Conservation (phyloP, 2,888 invertebrate genomes). For the Crossocerus cetratus region DNA sequence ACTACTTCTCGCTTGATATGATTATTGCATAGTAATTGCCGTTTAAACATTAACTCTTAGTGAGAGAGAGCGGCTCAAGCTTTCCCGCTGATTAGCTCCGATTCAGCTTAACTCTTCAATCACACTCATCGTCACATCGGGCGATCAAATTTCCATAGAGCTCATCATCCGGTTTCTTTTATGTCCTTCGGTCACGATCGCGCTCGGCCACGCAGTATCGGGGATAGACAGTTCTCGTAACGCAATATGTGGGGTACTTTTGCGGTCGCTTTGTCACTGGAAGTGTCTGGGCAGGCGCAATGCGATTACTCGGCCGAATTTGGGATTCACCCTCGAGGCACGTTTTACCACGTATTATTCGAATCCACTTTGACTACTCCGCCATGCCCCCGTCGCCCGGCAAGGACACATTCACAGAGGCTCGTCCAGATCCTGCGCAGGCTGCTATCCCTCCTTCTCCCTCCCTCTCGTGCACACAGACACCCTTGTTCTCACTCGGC, state of each 20-base stretch:
- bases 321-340: constrained; percentile 74
- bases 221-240: constrained; percentile 16
- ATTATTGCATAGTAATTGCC: no score
- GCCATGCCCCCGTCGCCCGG: constrained; percentile 42
- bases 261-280: constrained; percentile 44
- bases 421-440: background rate
- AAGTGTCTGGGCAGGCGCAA: constrained; percentile 67
- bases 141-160: no score
- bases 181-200: no score
- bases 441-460: constrained; percentile 43
- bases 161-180: no score
- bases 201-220: no score
- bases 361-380: constrained; percentile 71
- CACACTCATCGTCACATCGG: no score
- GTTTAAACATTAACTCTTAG: no score
- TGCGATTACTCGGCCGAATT: constrained; percentile 72
- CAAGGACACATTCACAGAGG: constrained; percentile 62
- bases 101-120: no score
- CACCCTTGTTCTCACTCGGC: constrained; percentile 28
- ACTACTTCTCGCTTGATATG: no score
- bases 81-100: no score
- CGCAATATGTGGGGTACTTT: constrained; percentile 28
- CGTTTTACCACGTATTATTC: constrained; percentile 71
- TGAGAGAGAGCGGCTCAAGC: no score
- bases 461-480: constrained; percentile 24